These are phyloP conservation scores for Apogon hyalosoma DNA, from an alignment of 2,797 vertebrate species.

Conservation along the genomic window DNA sequence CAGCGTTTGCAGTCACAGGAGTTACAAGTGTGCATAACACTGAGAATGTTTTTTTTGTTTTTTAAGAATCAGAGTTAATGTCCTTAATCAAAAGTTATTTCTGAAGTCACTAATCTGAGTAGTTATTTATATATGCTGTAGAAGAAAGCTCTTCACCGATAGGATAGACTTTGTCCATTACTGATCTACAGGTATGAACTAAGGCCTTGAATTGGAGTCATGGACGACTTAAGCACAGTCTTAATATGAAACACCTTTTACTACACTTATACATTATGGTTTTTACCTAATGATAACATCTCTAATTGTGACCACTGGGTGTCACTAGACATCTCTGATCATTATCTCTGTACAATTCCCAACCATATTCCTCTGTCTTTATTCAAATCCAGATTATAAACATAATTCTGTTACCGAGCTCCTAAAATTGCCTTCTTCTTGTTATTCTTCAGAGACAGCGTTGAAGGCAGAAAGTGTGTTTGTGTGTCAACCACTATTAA, in stretches of 20 bases:
- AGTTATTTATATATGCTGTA: neutral
- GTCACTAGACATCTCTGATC: slow-evolving; percentile 82
- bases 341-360: slow-evolving; percentile 68
- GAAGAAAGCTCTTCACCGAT: neutral
- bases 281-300: slow-evolving; percentile 58
- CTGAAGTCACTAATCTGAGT: too few relatives aligned
- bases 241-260: too few relatives aligned
- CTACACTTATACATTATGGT: neutral
- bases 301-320: slow-evolving; percentile 78
- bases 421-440: slow-evolving; percentile 20
- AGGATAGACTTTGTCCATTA: neutral
- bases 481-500: slow-evolving; percentile 48
- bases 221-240: neutral
- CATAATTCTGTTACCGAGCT: slow-evolving; percentile 36
- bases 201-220: neutral
- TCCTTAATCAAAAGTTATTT: too few relatives aligned
- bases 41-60: neutral
- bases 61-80: too few relatives aligned
- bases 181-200: slow-evolving; percentile 6
- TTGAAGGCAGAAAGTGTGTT: slow-evolving; percentile 44
- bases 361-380: slow-evolving; percentile 40
- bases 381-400: slow-evolving; percentile 56
- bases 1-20: neutral
- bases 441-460: slow-evolving; percentile 15
- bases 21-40: neutral